Base-by-base conservation (phyloP, 1,140 invertebrate genomes). In the Leptinotarsa defecta region DNA sequence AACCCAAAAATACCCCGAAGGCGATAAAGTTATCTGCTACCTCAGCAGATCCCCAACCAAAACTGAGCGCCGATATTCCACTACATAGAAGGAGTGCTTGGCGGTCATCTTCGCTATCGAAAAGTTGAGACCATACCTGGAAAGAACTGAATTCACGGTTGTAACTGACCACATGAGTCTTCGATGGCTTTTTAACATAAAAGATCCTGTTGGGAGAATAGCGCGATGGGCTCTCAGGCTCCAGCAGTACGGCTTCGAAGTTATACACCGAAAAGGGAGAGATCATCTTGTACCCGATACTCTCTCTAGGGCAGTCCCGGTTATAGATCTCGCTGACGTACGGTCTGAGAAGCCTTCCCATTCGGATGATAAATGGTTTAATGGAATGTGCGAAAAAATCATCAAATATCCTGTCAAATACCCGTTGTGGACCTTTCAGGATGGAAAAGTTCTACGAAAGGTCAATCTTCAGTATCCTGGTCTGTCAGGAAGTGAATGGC, bases 231-330 rank as follows among this genome's bases (percentile, higher is more conserved):
- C 27, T 27, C 27, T 27, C 5, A 27, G 27, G 5, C 27, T 27
- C 5, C 27, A 27, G 27, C 5, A 27, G 27, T 27, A 6, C 27
- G 27, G 6, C 27, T 27, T 27, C 5, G 27, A 27, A 27, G 27
- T 27, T 5, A 27, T 27, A 27, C 27, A 27, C 27, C 43, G 48
- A 70, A 70, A 70, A 20, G 19, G 3, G 1, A 19, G 22, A 19
- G 13, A 49, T 4, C 43, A 68, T 68, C 6, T 19, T 17, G 49
- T 75, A 3, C n/a, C 67, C 3, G 68, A 75, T 61, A 24, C 68
- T 43, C 61, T 75, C 5, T 75, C 74, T 15, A 48, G 68, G n/a
- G 22, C 65, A 6, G 73, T n/a, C 17, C 49, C 49, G 49, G 13
- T 13, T 52, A 3, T 52, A 52, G 49, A 52, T n/a, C 4, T 52